Base-by-base conservation (phyloP, 2,888 invertebrate species). In the Drosophila leonis region DNA sequence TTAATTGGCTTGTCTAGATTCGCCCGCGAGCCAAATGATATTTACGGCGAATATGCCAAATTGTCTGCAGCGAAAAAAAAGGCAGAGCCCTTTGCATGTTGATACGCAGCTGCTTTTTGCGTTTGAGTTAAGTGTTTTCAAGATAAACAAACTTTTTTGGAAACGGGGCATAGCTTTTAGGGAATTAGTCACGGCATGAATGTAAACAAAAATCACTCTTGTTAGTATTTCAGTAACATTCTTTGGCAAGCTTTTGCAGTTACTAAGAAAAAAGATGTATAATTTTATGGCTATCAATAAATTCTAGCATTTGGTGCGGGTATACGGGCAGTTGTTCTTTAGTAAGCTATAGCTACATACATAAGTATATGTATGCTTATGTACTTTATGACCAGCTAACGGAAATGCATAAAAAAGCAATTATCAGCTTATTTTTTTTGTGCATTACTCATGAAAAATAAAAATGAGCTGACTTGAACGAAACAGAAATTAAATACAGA, bases 1-100 rank as follows among this genome's bases (percentile, higher is more conserved):
- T 76, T 70, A 85, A 76, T 82, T 82, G 85, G 77, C 77, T 68
- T 83, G 68, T 65, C 64, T 70, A 80, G 51, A 78, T 67, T 59
- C 31, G 65, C 44, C 74, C 72, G 59, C 39, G 41, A 44, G 72
- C 18, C 41, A 24, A 60, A 57, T 18, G 33, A 60, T 63, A 41
- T 46, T 61, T 49, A 54, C 52, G 42, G 65, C 62, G 48, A 69
- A 78, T 66, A 67, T 78, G 69, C 75, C 79, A 84, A 74, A 59
- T 59, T 65, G 65, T 64, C 78, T 83, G 66, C 48, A 59, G 48
- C 18, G 48, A 24, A n/a, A 37, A 44, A 57, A 29, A 24, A 37
- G 0, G 18, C 18, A 13, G 35, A 24, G 54, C 62, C 42, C 31
- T 44, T 9, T 39, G 27, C 37, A 41, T 48, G 33, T 67, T 59